A percentile compares a stretch with the other conserved stretches of the same genome.
phyloP scores from a whole-genome alignment of 2,797 vertebrate genomes.

The Silurus lanzhouensis region DNA sequence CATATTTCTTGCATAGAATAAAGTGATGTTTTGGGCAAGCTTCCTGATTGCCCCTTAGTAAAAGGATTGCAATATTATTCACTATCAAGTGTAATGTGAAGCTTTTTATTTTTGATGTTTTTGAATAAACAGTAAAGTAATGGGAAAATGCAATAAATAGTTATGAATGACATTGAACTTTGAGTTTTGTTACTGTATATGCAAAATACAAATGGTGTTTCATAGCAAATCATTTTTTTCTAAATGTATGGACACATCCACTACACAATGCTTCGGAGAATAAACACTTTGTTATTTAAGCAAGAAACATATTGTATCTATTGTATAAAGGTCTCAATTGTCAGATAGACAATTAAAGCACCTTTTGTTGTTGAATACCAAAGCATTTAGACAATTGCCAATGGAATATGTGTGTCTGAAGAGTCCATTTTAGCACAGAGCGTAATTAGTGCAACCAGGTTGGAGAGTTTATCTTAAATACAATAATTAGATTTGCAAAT shows the following conservation, averaged over 20 bases:
- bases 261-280: too few species aligned
- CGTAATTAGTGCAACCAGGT: conserved; percentile 66
- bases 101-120: not conserved
- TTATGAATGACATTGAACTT: too few species aligned
- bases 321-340: too few species aligned
- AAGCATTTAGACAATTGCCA: conserved; percentile 37
- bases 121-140: too few species aligned
- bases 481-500: conserved; percentile 67
- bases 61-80: not conserved
- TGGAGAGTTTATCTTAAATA: conserved; percentile 51
- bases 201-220: too few species aligned
- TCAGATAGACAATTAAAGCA: too few species aligned
- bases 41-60: not conserved
- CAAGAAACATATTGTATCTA: too few species aligned
- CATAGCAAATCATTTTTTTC: too few species aligned
- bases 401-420: conserved; percentile 47
- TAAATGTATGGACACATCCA: too few species aligned
- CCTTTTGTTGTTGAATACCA: not conserved
- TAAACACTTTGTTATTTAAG: too few species aligned
- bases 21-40: not conserved
- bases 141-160: too few species aligned
- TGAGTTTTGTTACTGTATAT: too few species aligned
- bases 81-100: not conserved
- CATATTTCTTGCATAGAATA: not conserved
- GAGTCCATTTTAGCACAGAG: conserved; percentile 63